Base-by-base conservation (phyloP, 2,113 vertebrate genomes). In the Crypturellus undulatus region DNA sequence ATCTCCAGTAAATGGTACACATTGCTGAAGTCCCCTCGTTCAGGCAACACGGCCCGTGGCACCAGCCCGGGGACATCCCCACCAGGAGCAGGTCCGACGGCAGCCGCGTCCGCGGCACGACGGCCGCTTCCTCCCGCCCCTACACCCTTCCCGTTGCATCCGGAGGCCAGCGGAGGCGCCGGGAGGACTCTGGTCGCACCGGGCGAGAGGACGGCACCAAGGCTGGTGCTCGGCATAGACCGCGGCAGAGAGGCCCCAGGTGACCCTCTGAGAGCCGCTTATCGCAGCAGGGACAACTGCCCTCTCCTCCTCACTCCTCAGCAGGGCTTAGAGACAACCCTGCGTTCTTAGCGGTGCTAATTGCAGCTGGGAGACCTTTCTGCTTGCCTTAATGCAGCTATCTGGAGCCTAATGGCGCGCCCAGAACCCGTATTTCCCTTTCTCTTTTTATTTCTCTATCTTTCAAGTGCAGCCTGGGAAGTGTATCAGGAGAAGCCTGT, bases 1-100 rank as follows among this genome's bases (percentile, higher is more conserved):
- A 62, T 49, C 62, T 59, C 80, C 62, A 75, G 43, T 72, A 93
- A 94, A 93, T 79, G 93, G 76, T 75, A 32, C 67, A 88, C 65
- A 54, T 79, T 96, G 93, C 95, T 95, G 90, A 96, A 91, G 89
- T 87, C 92, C 87, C 91, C 64, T 92, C 92, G 95, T 96, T 97
- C 91, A 87, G 84, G 82, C 77, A 91, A 47, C 28, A 10, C 7
- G 89, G 49, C 0, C 3, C 22, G 2, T n/a, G n/a, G 79, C 45
- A 90, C 87, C 94, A 96, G 85, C 40, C 34, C 95, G 96, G 89
- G 87, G 73, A 77, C 95, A 91, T 76, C 65, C 76, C 45, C 52
- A 79, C 56, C 7, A 15, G 93, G 97, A 73, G 64, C 64, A 64
- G 65, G 79, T 83, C 78, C 71, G 75, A 78, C 47, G 9, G 26